These are phyloP conservation scores for Cherax destructor DNA, from an alignment of 1,140 invertebrate species.

Conservation along the genomic window DNA sequence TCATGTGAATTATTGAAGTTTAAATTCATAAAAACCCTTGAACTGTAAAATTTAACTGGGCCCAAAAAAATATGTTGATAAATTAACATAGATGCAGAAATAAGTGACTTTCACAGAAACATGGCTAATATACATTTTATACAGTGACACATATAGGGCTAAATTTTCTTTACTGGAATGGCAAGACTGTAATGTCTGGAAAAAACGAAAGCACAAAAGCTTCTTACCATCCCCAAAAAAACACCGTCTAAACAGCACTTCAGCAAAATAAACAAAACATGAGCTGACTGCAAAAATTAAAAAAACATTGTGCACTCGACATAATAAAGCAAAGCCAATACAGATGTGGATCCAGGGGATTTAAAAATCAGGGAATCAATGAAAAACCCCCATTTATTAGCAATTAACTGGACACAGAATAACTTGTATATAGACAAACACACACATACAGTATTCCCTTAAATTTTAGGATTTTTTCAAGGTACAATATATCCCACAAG, in stretches of 20 bases:
- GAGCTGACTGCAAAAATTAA: conserved; percentile 31
- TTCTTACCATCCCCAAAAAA: conserved; percentile 8
- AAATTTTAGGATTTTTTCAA: no score
- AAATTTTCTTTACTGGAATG: background rate
- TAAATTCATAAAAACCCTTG: background rate
- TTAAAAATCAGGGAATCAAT: background rate
- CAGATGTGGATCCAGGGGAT: conserved; percentile 49
- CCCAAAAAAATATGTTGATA: background rate
- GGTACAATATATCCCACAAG: no score
- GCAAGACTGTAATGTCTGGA: background rate
- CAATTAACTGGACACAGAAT: background rate
- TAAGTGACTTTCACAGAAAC: background rate
- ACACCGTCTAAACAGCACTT: background rate
- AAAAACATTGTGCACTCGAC: conserved; percentile 65
- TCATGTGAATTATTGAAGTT: background rate
- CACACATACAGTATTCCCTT: no score
- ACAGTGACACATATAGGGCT: background rate
- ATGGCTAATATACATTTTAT: background rate
- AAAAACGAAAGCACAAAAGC: conserved; percentile 60
- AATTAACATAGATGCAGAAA: background rate
- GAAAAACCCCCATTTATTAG: background rate
- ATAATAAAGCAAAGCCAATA: conserved; percentile 61
- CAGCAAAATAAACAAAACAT: conserved; percentile 23
- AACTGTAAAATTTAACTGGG: background rate
- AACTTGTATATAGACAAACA: no score